Base-by-base conservation (phyloP, 1,140 invertebrate species). In the Eriosoma lanigerum region DNA sequence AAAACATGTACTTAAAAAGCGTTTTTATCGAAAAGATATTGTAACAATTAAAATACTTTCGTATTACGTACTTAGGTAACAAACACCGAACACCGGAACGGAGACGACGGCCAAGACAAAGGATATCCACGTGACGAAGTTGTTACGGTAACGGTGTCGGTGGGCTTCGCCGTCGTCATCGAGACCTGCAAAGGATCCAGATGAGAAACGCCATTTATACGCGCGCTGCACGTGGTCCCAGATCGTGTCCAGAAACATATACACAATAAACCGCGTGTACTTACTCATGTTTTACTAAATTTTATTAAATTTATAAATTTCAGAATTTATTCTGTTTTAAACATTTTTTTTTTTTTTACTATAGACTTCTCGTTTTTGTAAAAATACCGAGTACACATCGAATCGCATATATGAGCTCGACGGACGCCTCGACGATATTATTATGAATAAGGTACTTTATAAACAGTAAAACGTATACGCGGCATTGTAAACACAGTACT, bases 31-130 rank as follows among this genome's bases (percentile, higher is more conserved):
- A n/a, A n/a, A n/a, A n/a, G n/a, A n/a, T n/a, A n/a, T n/a, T n/a
- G n/a, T n/a, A n/a, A n/a, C n/a, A n/a, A n/a, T n/a, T n/a, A n/a
- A n/a, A n/a, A n/a, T n/a, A n/a, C n/a, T 38, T 38, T 38, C 32
- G 32, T 4, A 8, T n/a, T n/a, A 72, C 68, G 48, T 62, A 78
- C 75, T 78, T 24, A 78, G 13, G 38, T 78, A 78, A 60, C 75
- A 60, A 9, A 21, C 1, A 21, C 32, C 44, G 12, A 62, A 78
- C 32, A 19, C 32, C 15, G 75, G 75, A 26, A 48, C 19, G 56
- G 56, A 78, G n/a, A 58, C 38, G 21, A 78, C 24, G 38, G 75
- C 56, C 38, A 58, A 19, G 38, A 62, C 38, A 19, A 78, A 78
- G 1, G 75, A 78, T 24, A 78, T 46, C 54, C 52, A 78, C 8